These are phyloP conservation scores for Lynx canadensis DNA, from an alignment of 2,113 vertebrate genomes.

Conservation along the genomic window DNA sequence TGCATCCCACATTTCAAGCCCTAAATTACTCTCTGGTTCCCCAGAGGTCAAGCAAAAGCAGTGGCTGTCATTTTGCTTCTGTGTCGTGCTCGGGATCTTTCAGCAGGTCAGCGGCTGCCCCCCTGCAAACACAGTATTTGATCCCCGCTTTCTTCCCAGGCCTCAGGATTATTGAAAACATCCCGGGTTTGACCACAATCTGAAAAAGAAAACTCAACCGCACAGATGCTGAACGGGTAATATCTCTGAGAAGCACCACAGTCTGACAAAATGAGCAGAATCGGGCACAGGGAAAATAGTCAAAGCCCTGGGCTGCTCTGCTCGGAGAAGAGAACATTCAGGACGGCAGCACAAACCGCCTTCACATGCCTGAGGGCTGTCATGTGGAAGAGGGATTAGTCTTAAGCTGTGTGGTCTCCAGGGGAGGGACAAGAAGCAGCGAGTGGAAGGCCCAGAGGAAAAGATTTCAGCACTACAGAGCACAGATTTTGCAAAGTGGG, in stretches of 20 bases:
- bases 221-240: fast-evolving
- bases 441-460: neutral
- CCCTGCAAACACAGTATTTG: neutral
- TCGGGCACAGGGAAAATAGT: neutral
- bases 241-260: neutral
- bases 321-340: neutral
- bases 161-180: neutral
- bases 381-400: neutral
- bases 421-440: neutral
- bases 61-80: neutral
- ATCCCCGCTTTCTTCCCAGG: neutral
- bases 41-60: slow-evolving; percentile 53
- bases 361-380: neutral
- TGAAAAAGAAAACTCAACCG: neutral
- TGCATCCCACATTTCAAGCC: slow-evolving; percentile 54
- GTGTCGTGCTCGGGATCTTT: fast-evolving
- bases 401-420: neutral
- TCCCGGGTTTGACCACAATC: neutral
- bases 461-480: fast-evolving
- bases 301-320: neutral
- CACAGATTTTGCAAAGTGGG: neutral
- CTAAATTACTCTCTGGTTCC: slow-evolving; percentile 51
- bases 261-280: neutral
- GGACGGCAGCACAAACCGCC: fast-evolving
- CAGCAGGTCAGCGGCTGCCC: neutral